Conservation (phyloP, 2,113 vertebrate species). For the Salvelinus alpinus region DNA sequence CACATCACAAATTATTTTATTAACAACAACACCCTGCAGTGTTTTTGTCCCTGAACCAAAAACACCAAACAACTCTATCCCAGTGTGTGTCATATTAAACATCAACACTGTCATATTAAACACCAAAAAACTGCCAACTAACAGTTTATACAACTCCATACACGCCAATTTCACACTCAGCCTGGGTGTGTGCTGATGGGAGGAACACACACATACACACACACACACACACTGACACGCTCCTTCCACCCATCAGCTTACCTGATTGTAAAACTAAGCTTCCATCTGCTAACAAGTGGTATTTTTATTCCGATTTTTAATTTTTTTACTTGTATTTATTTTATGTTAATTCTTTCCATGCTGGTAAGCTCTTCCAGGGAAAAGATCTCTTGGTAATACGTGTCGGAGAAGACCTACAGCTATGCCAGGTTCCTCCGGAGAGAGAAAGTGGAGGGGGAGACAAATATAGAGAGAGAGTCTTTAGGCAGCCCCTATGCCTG, state of each 20-base stretch:
- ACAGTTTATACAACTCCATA: too few relatives aligned
- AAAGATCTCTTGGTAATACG: too few relatives aligned
- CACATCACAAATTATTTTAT: constrained; percentile 50
- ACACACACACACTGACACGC: too few relatives aligned
- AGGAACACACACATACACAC: too few relatives aligned
- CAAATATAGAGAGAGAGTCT: constrained; percentile 13
- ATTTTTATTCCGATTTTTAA: constrained; percentile 16
- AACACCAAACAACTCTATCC: constrained; percentile 14
- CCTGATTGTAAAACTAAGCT: background rate
- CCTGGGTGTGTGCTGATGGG: too few relatives aligned
- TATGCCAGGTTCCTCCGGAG: too few relatives aligned
- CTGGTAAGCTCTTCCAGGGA: constrained; percentile 33
- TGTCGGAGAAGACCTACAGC: too few relatives aligned
- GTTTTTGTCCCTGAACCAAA: constrained; percentile 37
- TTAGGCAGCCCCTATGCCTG: too few relatives aligned
- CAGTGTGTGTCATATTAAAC: background rate
- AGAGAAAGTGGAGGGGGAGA: background rate
- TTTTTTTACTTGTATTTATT: constrained; percentile 26
- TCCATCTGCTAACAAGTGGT: constrained; percentile 1
- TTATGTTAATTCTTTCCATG: constrained; percentile 15
- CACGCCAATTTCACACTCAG: too few relatives aligned
- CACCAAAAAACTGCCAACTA: too few relatives aligned
- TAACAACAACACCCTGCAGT: constrained; percentile 37
- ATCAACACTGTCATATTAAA: too few relatives aligned
- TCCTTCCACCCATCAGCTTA: background rate